These are phyloP conservation scores for Menura novaehollandiae DNA, from an alignment of 2,113 vertebrate genomes.

Conservation along the genomic window DNA sequence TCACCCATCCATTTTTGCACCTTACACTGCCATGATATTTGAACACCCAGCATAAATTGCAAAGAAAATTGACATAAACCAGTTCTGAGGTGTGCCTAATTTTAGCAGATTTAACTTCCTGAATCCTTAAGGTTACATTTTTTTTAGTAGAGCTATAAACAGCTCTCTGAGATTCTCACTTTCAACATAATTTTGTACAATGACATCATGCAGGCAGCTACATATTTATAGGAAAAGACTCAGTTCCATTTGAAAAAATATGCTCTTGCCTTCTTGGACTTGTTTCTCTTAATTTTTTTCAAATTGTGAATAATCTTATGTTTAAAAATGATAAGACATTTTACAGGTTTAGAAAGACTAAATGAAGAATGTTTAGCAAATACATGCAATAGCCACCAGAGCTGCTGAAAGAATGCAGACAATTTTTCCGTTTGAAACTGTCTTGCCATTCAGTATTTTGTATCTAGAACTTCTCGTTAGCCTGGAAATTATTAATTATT, in stretches of 20 bases:
- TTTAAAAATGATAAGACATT: not conserved
- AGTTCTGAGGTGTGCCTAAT: not conserved
- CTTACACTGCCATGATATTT: not conserved
- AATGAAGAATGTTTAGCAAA: not conserved
- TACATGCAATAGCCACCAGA: not conserved
- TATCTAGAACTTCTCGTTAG: not conserved
- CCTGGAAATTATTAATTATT: not conserved
- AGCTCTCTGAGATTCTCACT: not conserved
- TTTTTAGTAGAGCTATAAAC: not conserved
- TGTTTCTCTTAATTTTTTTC: not conserved
- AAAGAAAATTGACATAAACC: not conserved
- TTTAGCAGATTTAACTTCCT: not conserved
- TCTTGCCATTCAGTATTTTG: not conserved
- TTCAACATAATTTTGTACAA: not conserved
- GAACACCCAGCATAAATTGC: not conserved
- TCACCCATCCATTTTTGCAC: not conserved
- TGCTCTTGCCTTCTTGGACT: not conserved
- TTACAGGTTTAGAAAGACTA: not conserved
- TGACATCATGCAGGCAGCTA: not conserved
- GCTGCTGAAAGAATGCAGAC: not conserved
- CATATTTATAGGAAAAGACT: not conserved
- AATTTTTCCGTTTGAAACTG: not conserved
- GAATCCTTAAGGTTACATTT: not conserved
- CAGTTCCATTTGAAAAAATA: not conserved
- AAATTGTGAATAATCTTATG: not conserved